Base-by-base conservation (phyloP, 2,797 vertebrate genomes). In the Pseudomugil tenellus region DNA sequence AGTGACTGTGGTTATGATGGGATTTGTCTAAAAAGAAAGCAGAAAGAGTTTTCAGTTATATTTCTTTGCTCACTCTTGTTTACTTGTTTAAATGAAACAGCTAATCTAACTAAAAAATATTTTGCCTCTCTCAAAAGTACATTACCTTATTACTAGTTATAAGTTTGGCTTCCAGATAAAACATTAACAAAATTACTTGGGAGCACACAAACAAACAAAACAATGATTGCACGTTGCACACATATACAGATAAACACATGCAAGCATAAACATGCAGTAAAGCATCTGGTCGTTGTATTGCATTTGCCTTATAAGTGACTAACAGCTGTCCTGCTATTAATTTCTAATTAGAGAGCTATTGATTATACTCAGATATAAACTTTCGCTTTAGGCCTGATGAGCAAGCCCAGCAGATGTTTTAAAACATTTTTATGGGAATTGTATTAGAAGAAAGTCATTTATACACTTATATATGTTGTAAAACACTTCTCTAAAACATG, bases 341-440 rank as follows among this genome's bases (percentile, higher is more conserved):
- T 87, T 87, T 87, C 76, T 89, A 87, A 88, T 91, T 92, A 88
- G 82, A 81, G 83, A 81, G 69, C 84, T 90, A 91, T 91, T 91
- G 89, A 92, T 92, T 92, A 85, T 54, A 76, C 64, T 84, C 83
- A 73, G 80, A 84, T 87, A 32, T 78, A 68, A 87, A 75, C 74
- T 74, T 87, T 75, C 66, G 82, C 74, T 83, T 70, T 65, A 56
- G 61, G 81, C 72, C 60, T 70, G 78, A 85, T 82, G 74, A 86
- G 72, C 60, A 79, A 84, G 76, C 67, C 62, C 79, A 89, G 70
- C 90, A 91, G 85, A 89, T 91, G 91, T 83, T 84, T 71, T 46
- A 66, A 69, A 77, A 84, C 77, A 85, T 84, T 74, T 77, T 74
- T 78, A 85, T 61, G 57, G 49, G 41, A 79, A 31, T 84, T 35